These are phyloP conservation scores for Lapara coniferarum DNA, from an alignment of 2,888 invertebrate genomes.

Conservation along the genomic window DNA sequence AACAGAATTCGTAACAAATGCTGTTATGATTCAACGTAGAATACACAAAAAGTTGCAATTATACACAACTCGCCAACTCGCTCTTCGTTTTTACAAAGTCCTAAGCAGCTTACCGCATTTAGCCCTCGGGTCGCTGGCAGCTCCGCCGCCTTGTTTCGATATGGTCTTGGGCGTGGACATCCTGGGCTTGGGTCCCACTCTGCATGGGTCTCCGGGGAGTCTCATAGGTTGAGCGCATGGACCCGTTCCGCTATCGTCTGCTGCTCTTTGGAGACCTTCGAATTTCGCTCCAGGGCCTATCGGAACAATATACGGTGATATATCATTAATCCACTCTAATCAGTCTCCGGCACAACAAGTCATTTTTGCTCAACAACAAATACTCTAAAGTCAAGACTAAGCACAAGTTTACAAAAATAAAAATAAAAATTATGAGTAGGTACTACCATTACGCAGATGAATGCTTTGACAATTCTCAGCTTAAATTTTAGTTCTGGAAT, in stretches of 20 bases:
- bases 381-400: no score
- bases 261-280: slow-evolving; percentile 81
- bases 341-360: no score
- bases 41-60: not conserved
- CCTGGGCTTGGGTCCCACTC: slow-evolving; percentile 75
- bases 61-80: not conserved
- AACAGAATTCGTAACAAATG: not conserved
- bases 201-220: slow-evolving; percentile 83
- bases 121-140: slow-evolving; percentile 58
- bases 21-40: not conserved
- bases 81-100: not conserved
- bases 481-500: not conserved
- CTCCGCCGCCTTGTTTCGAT: slow-evolving; percentile 62
- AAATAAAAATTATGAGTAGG: no score
- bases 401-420: no score
- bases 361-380: no score
- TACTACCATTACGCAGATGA: no score
- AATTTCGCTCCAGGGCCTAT: slow-evolving; percentile 82
- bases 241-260: slow-evolving; percentile 79
- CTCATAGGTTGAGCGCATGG: slow-evolving; percentile 83
- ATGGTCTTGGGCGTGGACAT: slow-evolving; percentile 63
- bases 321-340: no score
- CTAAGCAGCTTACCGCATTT: slow-evolving; percentile 62
- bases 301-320: not conserved
- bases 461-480: no score